These are phyloP conservation scores for Cyanoliseus patagonus DNA, from an alignment of 2,113 vertebrate species.

Conservation along the genomic window DNA sequence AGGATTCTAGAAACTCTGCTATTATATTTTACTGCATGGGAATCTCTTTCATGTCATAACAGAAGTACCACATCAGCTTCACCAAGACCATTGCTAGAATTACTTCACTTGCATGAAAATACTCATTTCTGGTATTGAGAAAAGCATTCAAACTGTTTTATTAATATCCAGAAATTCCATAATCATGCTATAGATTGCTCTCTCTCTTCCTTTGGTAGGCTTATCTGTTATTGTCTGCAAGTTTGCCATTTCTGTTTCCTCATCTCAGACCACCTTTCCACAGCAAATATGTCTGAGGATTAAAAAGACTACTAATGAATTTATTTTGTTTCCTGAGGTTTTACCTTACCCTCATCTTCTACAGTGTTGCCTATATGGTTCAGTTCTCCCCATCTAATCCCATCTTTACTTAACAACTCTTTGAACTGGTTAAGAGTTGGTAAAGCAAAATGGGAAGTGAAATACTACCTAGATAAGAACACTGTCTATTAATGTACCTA, in stretches of 20 bases:
- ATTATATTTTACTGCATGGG: neutral
- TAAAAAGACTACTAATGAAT: neutral
- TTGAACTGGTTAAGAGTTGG: neutral
- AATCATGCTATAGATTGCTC: neutral
- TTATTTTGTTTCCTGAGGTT: neutral
- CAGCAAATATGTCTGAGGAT: neutral
- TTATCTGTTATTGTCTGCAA: neutral
- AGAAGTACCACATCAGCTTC: neutral
- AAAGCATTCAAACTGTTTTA: neutral
- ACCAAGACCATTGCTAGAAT: neutral
- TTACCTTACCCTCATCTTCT: constrained; percentile 1
- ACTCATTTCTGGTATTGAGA: neutral
- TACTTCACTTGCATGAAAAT: neutral
- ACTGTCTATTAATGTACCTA: neutral
- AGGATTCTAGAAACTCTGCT: neutral
- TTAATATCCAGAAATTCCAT: neutral
- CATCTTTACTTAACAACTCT: constrained; percentile 8
- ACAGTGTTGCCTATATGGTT: neutral
- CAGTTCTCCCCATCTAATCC: constrained; percentile 6
- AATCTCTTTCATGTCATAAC: accelerated
- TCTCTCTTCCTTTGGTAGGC: neutral
- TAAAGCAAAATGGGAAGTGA: neutral
- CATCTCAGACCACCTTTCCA: neutral
- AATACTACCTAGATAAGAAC: neutral
- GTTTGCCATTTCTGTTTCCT: neutral